Evolutionary conservation across 2,113 vertebrate species (phyloP).

Genomic region (Podilymbus podiceps): DNA sequence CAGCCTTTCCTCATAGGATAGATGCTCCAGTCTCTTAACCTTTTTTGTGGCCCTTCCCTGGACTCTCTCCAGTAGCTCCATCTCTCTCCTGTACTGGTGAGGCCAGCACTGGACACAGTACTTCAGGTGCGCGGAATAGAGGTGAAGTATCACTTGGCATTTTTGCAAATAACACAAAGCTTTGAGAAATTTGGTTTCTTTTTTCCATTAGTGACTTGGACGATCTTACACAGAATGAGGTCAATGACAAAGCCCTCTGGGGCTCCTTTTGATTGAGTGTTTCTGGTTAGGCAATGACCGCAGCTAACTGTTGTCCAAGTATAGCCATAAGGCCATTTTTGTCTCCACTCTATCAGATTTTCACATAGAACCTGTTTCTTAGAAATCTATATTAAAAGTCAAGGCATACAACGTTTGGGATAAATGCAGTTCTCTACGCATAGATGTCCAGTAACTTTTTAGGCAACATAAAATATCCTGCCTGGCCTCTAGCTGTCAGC

Average conservation of each 20-base stretch:
- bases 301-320: not conserved
- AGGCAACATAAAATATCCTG: not conserved
- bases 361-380: not conserved
- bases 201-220: not conserved
- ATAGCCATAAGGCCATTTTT: not conserved
- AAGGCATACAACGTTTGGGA: not conserved
- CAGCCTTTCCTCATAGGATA: not conserved
- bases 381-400: not conserved
- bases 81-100: not conserved
- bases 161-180: not conserved
- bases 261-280: not conserved
- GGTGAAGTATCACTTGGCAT: too few species aligned
- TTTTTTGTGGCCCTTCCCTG: not conserved
- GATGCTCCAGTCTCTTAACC: not conserved
- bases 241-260: not conserved
- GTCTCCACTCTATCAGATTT: not conserved
- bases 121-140: not conserved
- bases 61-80: not conserved
- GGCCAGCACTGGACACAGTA: not conserved
- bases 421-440: not conserved
- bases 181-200: not conserved
- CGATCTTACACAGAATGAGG: not conserved
- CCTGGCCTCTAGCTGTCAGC: not conserved
- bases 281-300: not conserved
- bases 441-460: not conserved